Evolutionary conservation across 2,888 invertebrate genomes (phyloP).

Genomic region (Zygogramma bicolorata): DNA sequence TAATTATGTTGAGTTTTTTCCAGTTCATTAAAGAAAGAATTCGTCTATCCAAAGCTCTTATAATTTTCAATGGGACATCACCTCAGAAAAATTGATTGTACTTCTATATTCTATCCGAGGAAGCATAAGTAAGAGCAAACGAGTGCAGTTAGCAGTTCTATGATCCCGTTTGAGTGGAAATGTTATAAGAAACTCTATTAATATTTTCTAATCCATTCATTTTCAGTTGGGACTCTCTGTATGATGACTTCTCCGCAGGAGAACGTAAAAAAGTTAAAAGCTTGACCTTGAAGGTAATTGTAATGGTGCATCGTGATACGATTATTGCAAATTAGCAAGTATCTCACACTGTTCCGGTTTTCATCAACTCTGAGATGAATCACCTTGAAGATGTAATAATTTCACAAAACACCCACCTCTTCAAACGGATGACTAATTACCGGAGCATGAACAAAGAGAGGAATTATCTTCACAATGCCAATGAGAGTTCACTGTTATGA

Average conservation of each 20-base stretch:
- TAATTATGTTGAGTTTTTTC: no score
- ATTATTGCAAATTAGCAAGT: constrained; percentile 48
- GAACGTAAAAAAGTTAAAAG: constrained; percentile 40
- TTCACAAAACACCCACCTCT: constrained; percentile 9
- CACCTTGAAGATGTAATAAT: constrained; percentile 46
- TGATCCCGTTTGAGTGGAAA: no score
- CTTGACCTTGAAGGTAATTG: constrained; percentile 45
- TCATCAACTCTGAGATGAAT: constrained; percentile 48
- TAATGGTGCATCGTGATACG: constrained; percentile 48
- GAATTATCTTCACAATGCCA: neutral
- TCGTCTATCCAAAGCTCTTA: no score
- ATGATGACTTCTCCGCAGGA: constrained; percentile 31
- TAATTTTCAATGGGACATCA: no score
- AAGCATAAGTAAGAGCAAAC: no score
- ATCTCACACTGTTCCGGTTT: constrained; percentile 49
- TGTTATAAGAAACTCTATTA: no score
- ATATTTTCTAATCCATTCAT: no score
- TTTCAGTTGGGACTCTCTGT: constrained; percentile 12
- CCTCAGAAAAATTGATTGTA: no score
- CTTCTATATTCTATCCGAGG: no score
- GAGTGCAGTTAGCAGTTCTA: no score
- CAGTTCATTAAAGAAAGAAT: no score
- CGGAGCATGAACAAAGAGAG: neutral
- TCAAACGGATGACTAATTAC: neutral
- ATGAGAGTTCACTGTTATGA: no score